Percentiles rank a stretch among this genome's conserved stretches.
Evolutionary conservation across 2,888 invertebrate species (phyloP).

Genomic region (Portevinia maculata): DNA sequence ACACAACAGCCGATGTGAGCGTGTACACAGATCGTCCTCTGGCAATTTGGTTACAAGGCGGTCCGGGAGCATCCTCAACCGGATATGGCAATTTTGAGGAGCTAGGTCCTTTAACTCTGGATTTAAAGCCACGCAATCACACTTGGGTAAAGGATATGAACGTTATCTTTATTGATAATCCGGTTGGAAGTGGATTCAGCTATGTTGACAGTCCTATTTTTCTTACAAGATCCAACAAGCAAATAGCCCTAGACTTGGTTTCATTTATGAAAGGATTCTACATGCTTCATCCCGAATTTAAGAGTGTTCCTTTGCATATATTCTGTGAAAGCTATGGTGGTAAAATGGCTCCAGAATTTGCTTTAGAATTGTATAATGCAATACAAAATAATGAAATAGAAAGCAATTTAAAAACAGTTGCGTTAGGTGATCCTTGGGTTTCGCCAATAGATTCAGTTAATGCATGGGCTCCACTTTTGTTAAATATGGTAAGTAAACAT

Average conservation of each 20-base stretch:
- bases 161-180: conserved; percentile 94
- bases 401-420: conserved; percentile 90
- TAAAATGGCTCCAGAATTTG: conserved; percentile 95
- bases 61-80: conserved; percentile 91
- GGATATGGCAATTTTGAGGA: conserved; percentile 95
- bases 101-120: conserved; percentile 88
- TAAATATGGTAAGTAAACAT: conserved; percentile 85
- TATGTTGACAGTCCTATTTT: conserved; percentile 86
- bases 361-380: conserved; percentile 85
- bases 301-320: conserved; percentile 90
- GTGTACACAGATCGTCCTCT: conserved; percentile 88
- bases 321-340: conserved; percentile 96
- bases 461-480: conserved; percentile 92
- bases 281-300: conserved; percentile 87
- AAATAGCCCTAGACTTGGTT: conserved; percentile 91
- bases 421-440: conserved; percentile 95
- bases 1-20: conserved; percentile 86
- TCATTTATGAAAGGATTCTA: conserved; percentile 89
- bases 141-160: conserved; percentile 92
- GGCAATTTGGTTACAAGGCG: conserved; percentile 95
- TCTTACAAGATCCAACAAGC: conserved; percentile 85
- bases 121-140: conserved; percentile 87
- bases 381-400: conserved; percentile 85
- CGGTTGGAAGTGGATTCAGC: conserved; percentile 94
- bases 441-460: conserved; percentile 92